These are phyloP conservation scores for Lasioglossum villosulum DNA, from an alignment of 2,888 invertebrate genomes.

Conservation along the genomic window DNA sequence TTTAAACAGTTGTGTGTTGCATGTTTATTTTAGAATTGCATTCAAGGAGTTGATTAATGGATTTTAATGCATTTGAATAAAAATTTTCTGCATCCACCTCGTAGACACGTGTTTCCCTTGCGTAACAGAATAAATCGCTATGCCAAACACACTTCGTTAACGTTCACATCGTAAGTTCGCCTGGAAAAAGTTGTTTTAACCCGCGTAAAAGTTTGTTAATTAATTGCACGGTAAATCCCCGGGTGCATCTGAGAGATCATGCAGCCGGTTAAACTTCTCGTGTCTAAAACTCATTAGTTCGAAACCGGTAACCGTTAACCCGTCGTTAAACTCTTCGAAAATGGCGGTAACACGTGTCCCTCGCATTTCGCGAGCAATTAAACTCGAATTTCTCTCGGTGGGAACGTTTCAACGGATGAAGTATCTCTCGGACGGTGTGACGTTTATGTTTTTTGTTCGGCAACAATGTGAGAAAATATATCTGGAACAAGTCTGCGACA, in stretches of 20 bases:
- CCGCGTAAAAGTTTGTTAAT: background rate
- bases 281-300: slow-evolving; percentile 43
- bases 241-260: background rate
- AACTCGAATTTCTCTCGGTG: slow-evolving; percentile 25
- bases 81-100: too few relatives aligned
- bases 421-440: too few relatives aligned
- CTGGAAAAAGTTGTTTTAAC: background rate
- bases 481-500: background rate
- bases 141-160: too few relatives aligned
- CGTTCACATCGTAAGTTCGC: background rate
- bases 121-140: too few relatives aligned
- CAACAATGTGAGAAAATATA: background rate
- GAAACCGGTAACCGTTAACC: slow-evolving; percentile 45
- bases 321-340: slow-evolving; percentile 49
- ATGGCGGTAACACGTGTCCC: slow-evolving; percentile 57
- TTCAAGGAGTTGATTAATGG: too few relatives aligned
- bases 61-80: too few relatives aligned
- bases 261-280: slow-evolving; percentile 43
- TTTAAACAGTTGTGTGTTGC: too few relatives aligned
- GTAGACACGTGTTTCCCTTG: too few relatives aligned
- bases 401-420: background rate
- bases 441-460: too few relatives aligned
- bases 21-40: too few relatives aligned
- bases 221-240: background rate
- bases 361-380: slow-evolving; percentile 44